A percentile compares a stretch with the other conserved stretches of the same genome.
phyloP scores from a whole-genome alignment of 2,888 invertebrate genomes.

The Lepidonotus clava region DNA sequence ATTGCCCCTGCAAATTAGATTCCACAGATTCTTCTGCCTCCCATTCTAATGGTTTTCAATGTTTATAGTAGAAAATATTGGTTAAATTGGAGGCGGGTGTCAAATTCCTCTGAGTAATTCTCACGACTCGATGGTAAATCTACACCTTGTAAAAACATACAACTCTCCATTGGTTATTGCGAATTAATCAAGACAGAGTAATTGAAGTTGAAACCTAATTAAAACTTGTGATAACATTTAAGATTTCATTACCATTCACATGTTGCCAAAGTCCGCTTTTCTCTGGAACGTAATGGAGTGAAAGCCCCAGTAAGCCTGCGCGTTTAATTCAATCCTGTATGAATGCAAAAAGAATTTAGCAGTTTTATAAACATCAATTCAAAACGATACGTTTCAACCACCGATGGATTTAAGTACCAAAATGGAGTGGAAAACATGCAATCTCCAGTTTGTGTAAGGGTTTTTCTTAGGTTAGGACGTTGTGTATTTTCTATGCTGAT shows the following conservation, averaged over 20 bases:
- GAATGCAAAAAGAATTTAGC: not conserved
- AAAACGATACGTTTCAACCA: slow-evolving; percentile 8
- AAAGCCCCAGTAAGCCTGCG: not conserved
- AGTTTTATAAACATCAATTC: slow-evolving; percentile 16
- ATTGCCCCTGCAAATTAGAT: no score
- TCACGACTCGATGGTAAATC: not conserved
- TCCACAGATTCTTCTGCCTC: no score
- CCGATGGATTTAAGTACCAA: not conserved
- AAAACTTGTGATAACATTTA: slow-evolving; percentile 45
- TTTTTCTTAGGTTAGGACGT: not conserved
- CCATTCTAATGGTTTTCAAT: no score
- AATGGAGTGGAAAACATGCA: not conserved
- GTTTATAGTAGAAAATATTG: no score
- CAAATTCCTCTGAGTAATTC: not conserved
- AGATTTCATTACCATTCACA: slow-evolving; percentile 16
- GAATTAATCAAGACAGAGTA: not conserved
- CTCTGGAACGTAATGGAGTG: not conserved
- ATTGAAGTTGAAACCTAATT: slow-evolving; percentile 37
- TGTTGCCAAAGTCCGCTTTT: not conserved
- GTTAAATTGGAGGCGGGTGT: no score
- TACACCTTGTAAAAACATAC: not conserved
- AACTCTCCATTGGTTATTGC: not conserved
- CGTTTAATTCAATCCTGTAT: not conserved
- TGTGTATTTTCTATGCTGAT: not conserved
- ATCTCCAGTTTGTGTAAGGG: not conserved